Conservation (phyloP, 1,140 invertebrate species). For the Andrena cerasifolii region DNA sequence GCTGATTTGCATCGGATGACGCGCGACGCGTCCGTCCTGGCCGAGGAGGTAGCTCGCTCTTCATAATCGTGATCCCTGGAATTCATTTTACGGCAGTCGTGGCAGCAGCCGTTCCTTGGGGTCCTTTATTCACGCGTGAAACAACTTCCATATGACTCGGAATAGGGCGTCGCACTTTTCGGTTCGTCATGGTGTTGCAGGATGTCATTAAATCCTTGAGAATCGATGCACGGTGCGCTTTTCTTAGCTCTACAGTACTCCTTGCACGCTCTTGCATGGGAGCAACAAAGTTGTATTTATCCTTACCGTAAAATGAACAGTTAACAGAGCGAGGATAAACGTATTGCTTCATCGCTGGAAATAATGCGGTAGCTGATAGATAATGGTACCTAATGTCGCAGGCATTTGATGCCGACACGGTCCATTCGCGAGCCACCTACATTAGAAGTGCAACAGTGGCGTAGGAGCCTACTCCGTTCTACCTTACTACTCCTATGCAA, state of each 20-base stretch:
- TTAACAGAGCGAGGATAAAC: neutral
- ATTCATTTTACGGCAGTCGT: slow-evolving; percentile 23
- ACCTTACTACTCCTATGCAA: neutral
- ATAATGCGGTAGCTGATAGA: slow-evolving; percentile 10
- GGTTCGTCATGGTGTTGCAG: neutral
- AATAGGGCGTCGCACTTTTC: neutral
- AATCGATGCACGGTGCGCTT: no score
- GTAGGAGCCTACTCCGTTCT: neutral
- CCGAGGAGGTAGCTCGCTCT: neutral
- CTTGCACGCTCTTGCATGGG: no score
- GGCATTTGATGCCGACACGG: slow-evolving; percentile 22
- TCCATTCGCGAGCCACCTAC: slow-evolving; percentile 23
- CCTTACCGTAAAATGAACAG: neutral
- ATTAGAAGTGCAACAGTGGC: slow-evolving; percentile 1
- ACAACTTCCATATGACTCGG: slow-evolving; percentile 33
- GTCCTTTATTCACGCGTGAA: slow-evolving; percentile 36
- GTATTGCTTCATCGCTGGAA: neutral
- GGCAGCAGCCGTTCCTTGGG: neutral
- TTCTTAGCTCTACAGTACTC: no score
- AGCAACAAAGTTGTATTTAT: neutral
- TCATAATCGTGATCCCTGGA: slow-evolving; percentile 28
- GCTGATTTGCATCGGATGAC: slow-evolving; percentile 41
- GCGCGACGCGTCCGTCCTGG: slow-evolving; percentile 21
- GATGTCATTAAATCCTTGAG: no score
- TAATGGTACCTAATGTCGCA: slow-evolving; percentile 38